phyloP scores from a whole-genome alignment of 1,140 invertebrate genomes.

The Saccostrea echinata region DNA sequence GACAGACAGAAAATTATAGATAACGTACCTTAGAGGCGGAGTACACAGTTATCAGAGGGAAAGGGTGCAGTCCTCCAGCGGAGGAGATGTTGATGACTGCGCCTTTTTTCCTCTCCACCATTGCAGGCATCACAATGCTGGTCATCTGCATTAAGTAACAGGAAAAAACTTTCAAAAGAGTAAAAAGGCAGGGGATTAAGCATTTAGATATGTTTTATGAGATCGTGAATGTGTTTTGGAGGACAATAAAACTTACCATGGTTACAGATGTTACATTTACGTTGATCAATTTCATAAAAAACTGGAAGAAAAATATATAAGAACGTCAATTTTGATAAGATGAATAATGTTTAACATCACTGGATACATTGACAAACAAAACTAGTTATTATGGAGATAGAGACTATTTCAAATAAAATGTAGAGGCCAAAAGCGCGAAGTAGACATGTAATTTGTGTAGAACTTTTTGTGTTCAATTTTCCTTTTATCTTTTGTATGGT shows the following conservation, averaged over 20 bases:
- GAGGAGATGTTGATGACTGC: slow-evolving; percentile 97
- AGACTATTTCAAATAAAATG: too few species aligned
- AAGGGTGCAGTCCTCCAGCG: slow-evolving; percentile 88
- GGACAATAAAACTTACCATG: slow-evolving; percentile 78
- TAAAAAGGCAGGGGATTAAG: too few species aligned
- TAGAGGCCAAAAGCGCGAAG: too few species aligned
- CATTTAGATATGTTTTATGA: neutral
- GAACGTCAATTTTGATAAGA: neutral
- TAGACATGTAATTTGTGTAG: too few species aligned
- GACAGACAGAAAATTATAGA: neutral
- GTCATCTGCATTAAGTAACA: slow-evolving; percentile 84
- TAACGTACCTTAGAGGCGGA: slow-evolving; percentile 90
- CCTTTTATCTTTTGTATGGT: too few species aligned
- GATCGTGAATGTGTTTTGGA: neutral
- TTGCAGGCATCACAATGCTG: slow-evolving; percentile 90
- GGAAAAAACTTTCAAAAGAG: too few species aligned
- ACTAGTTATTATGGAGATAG: too few species aligned
- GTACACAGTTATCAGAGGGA: slow-evolving; percentile 92
- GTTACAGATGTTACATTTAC: slow-evolving; percentile 88
- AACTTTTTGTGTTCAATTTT: too few species aligned
- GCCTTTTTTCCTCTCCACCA: slow-evolving; percentile 91
- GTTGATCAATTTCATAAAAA: slow-evolving; percentile 83
- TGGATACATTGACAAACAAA: too few species aligned
- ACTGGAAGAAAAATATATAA: slow-evolving; percentile 66
- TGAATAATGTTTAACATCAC: neutral